A percentile compares a stretch with the other conserved stretches of the same genome.
Evolutionary conservation across 2,888 invertebrate genomes (phyloP).

Genomic region (Cephus spinipes): DNA sequence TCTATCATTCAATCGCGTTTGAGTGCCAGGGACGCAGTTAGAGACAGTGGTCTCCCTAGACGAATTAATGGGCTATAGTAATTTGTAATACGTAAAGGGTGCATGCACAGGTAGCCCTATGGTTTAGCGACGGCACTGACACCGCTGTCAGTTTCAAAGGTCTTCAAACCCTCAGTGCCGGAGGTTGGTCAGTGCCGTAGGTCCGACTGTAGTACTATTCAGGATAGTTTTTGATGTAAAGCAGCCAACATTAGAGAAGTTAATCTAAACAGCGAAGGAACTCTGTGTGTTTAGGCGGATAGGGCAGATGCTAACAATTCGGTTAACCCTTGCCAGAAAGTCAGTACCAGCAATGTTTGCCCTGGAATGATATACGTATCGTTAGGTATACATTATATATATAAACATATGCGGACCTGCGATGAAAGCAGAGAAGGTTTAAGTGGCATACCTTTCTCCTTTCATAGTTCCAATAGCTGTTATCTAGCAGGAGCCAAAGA

Average conservation of each 20-base stretch:
- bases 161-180: no score
- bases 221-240: background rate
- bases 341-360: background rate
- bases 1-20: no score
- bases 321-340: background rate
- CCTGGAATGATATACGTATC: constrained; percentile 2
- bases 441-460: background rate
- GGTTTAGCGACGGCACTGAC: no score
- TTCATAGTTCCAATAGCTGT: background rate
- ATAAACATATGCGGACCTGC: background rate
- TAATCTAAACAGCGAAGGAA: background rate
- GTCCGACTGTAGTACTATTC: background rate
- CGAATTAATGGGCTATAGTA: no score
- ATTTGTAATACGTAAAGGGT: no score
- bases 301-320: constrained; percentile 1
- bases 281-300: background rate
- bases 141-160: no score
- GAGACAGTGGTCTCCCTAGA: no score
- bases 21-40: no score
- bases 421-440: background rate
- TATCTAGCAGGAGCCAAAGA: background rate
- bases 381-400: background rate
- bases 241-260: background rate
- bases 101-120: no score
- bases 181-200: no score